Evolutionary conservation across 2,888 invertebrate species (phyloP).

Genomic region (Chydorus sphaericus): DNA sequence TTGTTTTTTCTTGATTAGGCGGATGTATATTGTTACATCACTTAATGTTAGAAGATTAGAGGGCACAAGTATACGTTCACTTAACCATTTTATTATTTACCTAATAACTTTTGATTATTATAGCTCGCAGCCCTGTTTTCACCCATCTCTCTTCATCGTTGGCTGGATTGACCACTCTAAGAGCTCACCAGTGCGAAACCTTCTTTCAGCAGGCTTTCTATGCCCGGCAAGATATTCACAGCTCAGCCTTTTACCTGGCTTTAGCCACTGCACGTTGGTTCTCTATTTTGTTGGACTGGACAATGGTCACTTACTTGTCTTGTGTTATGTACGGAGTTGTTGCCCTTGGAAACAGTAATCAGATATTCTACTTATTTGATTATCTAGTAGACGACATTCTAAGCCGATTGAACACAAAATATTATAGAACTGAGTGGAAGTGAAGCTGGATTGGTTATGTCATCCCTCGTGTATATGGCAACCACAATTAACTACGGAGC

Average conservation of each 20-base stretch:
- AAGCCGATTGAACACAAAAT: too few species aligned
- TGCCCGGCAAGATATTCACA: conserved; percentile 52
- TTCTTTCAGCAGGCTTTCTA: conserved; percentile 64
- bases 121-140: conserved; percentile 89
- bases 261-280: conserved; percentile 81
- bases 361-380: not conserved
- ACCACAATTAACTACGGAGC: conserved; percentile 62
- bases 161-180: conserved; percentile 78
- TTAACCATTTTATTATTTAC: not conserved
- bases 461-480: conserved; percentile 27
- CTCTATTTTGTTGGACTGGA: conserved; percentile 79
- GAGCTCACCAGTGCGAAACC: conserved; percentile 70
- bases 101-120: not conserved
- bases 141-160: conserved; percentile 78
- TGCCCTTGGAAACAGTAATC: conserved; percentile 36
- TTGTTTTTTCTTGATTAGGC: not conserved
- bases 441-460: conserved; percentile 25
- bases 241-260: conserved; percentile 83
- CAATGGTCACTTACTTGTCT: conserved; percentile 72
- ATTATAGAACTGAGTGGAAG: conserved; percentile 20
- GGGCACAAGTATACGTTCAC: not conserved
- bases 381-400: conserved; percentile 15
- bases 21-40: not conserved
- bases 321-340: conserved; percentile 76
- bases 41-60: not conserved